Evolutionary conservation across 2,888 invertebrate species (phyloP).

Genomic region (Anagyrus pseudococci): DNA sequence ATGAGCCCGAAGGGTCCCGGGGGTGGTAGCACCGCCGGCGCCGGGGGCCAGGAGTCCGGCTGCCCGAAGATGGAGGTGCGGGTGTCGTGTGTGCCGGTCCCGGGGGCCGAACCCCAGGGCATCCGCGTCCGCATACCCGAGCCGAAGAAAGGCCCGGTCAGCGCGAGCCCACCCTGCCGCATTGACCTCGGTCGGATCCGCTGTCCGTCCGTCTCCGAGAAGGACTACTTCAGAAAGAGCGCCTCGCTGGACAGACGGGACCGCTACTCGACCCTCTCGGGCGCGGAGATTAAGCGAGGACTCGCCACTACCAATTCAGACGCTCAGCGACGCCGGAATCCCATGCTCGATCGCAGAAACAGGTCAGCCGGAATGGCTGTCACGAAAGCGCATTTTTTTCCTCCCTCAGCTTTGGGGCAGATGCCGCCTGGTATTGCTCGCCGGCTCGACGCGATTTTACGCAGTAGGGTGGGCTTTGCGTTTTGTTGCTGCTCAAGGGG

Average conservation of each 20-base stretch:
- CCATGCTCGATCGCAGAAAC: slow-evolving; percentile 55
- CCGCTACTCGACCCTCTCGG: slow-evolving; percentile 55
- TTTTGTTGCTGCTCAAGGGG: too few relatives aligned
- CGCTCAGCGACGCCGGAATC: slow-evolving; percentile 41
- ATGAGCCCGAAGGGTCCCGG: slow-evolving; percentile 58
- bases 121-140: slow-evolving; percentile 57
- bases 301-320: slow-evolving; percentile 38
- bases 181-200: slow-evolving; percentile 44
- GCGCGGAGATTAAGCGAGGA: slow-evolving; percentile 53
- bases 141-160: slow-evolving; percentile 50
- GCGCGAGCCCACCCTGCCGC: slow-evolving; percentile 46
- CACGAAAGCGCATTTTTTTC: neutral
- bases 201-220: slow-evolving; percentile 56
- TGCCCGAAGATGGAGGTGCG: slow-evolving; percentile 53
- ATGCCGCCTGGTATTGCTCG: too few relatives aligned
- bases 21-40: slow-evolving; percentile 43
- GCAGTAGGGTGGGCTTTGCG: too few relatives aligned
- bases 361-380: slow-evolving; percentile 40
- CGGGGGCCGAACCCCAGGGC: slow-evolving; percentile 55
- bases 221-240: slow-evolving; percentile 55
- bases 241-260: slow-evolving; percentile 55
- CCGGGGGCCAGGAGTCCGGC: neutral
- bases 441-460: too few relatives aligned
- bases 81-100: slow-evolving; percentile 53
- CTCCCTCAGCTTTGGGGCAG: too few relatives aligned